Percentiles rank a stretch among this genome's conserved stretches.
These are phyloP conservation scores for Garrulus glandarius DNA, from an alignment of 2,797 vertebrate species.

Conservation along the genomic window DNA sequence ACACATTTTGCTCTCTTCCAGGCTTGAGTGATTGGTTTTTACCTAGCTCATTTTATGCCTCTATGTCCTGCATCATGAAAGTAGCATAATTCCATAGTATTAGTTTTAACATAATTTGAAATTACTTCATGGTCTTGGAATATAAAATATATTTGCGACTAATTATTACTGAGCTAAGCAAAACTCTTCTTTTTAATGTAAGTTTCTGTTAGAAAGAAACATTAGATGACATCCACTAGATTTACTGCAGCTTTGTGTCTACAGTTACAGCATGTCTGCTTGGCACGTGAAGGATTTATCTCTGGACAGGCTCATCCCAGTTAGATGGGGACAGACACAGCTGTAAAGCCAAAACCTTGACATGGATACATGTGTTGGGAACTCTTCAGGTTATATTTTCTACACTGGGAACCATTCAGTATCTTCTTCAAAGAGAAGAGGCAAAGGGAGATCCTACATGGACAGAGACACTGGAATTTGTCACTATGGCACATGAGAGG, in stretches of 20 bases:
- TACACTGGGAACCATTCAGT: neutral
- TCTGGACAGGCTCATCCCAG: neutral
- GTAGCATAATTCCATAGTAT: neutral
- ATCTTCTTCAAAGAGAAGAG: neutral
- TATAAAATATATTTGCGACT: neutral
- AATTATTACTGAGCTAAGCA: neutral
- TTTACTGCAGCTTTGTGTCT: neutral
- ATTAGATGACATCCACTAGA: neutral
- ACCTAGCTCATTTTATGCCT: neutral
- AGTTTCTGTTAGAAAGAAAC: neutral
- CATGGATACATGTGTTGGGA: neutral
- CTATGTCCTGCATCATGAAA: neutral
- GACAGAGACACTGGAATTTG: neutral
- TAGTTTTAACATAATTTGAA: neutral
- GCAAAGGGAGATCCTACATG: neutral
- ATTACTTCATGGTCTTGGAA: neutral
- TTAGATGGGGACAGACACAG: neutral
- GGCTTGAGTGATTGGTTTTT: neutral
- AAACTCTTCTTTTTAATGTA: neutral
- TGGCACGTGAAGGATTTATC: neutral
- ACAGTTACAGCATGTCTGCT: neutral
- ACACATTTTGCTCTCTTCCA: neutral
- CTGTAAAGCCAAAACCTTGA: neutral
- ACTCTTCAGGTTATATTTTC: neutral
- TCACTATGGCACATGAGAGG: fast-evolving